These are phyloP conservation scores for Crenuchus spilurus DNA, from an alignment of 2,797 vertebrate species.

Conservation along the genomic window DNA sequence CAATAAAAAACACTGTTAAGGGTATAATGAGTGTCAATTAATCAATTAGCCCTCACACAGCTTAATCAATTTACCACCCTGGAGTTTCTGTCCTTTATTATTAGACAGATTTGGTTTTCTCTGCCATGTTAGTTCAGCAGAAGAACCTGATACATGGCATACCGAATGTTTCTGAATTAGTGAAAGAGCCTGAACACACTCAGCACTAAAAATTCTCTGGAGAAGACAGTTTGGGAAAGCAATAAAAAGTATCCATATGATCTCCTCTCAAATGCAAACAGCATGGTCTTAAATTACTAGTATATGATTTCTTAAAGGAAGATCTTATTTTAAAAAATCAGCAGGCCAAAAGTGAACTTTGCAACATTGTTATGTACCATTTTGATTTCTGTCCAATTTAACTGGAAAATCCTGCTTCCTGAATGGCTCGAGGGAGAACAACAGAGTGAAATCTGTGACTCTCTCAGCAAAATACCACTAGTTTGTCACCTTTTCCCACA, in stretches of 20 bases:
- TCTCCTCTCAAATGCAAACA: slow-evolving; percentile 37
- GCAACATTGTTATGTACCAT: not conserved
- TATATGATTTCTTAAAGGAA: not conserved
- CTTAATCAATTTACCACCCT: slow-evolving; percentile 32
- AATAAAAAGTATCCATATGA: slow-evolving; percentile 37
- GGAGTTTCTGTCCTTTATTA: slow-evolving; percentile 13
- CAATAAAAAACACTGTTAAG: slow-evolving; percentile 29
- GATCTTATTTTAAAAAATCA: not conserved
- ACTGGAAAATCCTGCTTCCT: not conserved
- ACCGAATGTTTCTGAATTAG: slow-evolving; percentile 7
- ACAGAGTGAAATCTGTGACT: not conserved
- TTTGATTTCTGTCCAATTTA: not conserved
- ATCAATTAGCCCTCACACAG: slow-evolving; percentile 39
- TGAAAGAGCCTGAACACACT: slow-evolving; percentile 24
- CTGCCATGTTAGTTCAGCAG: not conserved
- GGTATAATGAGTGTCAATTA: slow-evolving; percentile 44
- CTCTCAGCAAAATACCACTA: not conserved
- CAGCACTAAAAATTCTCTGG: slow-evolving; percentile 40
- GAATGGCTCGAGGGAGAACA: not conserved
- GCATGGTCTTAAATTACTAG: slow-evolving; percentile 10
- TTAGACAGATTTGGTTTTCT: slow-evolving; percentile 6
- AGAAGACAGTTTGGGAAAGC: slow-evolving; percentile 36
- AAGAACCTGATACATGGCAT: not conserved
- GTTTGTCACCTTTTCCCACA: not conserved
- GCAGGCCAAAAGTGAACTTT: not conserved